Conservation (phyloP, 2,797 vertebrate genomes). For the Platyrinchus mystaceus region DNA sequence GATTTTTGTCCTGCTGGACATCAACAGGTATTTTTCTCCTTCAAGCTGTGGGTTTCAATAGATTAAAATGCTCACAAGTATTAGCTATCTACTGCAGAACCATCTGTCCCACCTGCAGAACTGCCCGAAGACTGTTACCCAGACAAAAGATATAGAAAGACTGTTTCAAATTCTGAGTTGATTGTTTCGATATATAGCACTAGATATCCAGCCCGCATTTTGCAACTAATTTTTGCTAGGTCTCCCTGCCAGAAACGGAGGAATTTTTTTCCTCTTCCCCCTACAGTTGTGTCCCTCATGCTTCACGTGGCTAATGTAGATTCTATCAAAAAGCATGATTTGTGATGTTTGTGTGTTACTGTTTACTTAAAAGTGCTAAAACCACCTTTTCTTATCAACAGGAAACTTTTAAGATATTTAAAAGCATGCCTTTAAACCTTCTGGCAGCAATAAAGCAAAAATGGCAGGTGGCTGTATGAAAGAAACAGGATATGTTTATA, state of each 20-base stretch:
- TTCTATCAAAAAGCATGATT: slow-evolving; percentile 70
- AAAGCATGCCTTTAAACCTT: slow-evolving; percentile 73
- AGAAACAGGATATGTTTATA: slow-evolving; percentile 66
- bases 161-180: background rate
- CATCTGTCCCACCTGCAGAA: background rate
- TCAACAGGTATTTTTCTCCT: background rate
- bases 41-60: background rate
- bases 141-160: background rate
- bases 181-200: background rate
- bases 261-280: background rate
- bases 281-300: background rate
- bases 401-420: slow-evolving; percentile 76
- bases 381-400: slow-evolving; percentile 76
- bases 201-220: background rate
- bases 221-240: background rate
- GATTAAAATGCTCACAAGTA: background rate
- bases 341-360: slow-evolving; percentile 68
- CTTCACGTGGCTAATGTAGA: slow-evolving; percentile 51
- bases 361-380: slow-evolving; percentile 74
- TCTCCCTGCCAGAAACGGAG: background rate
- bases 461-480: slow-evolving; percentile 72
- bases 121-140: background rate
- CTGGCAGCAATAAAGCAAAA: slow-evolving; percentile 70
- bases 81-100: background rate
- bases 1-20: background rate